These are phyloP conservation scores for Pteropus rufus DNA, from an alignment of 2,797 vertebrate genomes.

Conservation along the genomic window DNA sequence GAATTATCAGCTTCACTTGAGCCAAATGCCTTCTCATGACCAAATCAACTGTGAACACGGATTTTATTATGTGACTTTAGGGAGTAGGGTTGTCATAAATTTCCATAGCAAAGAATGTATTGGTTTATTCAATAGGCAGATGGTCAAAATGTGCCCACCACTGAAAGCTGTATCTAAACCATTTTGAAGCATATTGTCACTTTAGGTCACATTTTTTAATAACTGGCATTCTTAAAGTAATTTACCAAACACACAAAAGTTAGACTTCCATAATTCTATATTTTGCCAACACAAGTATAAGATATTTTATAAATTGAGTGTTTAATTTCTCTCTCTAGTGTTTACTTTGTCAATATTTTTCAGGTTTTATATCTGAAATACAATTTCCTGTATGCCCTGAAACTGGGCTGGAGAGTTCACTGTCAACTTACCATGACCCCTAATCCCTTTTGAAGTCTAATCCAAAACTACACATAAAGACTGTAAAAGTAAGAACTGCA, in stretches of 20 bases:
- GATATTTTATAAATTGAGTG: not conserved
- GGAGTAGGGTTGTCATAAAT: not conserved
- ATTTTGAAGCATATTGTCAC: not conserved
- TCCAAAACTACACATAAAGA: not conserved
- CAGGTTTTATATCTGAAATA: not conserved
- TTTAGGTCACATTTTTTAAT: not conserved
- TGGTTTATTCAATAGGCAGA: not conserved
- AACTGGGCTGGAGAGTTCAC: not conserved
- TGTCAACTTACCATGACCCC: not conserved
- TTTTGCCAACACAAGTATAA: not conserved
- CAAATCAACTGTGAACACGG: not conserved
- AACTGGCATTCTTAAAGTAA: not conserved
- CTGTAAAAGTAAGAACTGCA: not conserved
- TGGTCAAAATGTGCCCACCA: not conserved
- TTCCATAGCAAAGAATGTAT: not conserved
- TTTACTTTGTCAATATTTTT: not conserved
- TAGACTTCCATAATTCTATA: not conserved
- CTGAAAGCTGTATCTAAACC: not conserved
- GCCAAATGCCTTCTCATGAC: not conserved
- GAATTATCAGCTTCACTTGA: not conserved
- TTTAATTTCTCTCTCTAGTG: not conserved
- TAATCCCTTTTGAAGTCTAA: not conserved
- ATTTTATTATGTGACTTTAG: not conserved
- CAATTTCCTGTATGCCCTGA: not conserved
- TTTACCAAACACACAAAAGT: not conserved